Evolutionary conservation across 2,113 vertebrate genomes (phyloP), one percentile per base, ranked within the genome.

Genomic region (Eptesicus fuscus): DNA sequence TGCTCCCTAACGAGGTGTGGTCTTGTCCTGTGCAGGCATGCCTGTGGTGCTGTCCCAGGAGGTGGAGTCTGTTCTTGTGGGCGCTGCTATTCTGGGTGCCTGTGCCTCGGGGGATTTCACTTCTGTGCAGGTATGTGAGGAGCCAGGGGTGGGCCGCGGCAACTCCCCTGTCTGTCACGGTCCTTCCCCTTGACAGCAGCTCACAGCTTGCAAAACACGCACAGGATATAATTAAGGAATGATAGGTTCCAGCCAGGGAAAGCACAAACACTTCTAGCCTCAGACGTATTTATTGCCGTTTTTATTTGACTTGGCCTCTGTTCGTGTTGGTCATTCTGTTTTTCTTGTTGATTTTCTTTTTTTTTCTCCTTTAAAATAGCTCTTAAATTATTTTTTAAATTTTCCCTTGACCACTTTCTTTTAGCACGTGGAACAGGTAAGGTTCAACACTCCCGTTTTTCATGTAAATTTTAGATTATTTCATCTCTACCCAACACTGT

Each of bases 1-100:
- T 73, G 89, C 71, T 89, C 73, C 28, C 92, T 98, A 96, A 98
- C 94, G 40, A 96, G 76, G 30, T 95, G 71, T 97, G 96, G 74
- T 16, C 92, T 94, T 97, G 74, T 98, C 92, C 93, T 97, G 76
- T 40, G 14, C 94, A 99, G 99, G 99, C 40, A 96, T 99, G 94
- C 99, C 99, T 56, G 98, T 99, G 65, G 99, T 99, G 95, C 97
- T 99, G 96, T 99, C 99, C 16, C 98, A 98, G 95, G 99, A 99
- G 98, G 98, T 97, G 88, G 99, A 99, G 96, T 99, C 99, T 82
- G 99, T 99, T 85, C 97, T 99, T 88, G 98, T 99, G 91, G 99
- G 99, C 37, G 99, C 99, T 96, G 99, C 99, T 83, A 96, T 99
- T 96, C 98, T 99, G 93, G 99, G 99, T 95, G 99, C 99, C 44